Conservation (phyloP, 2,888 invertebrate genomes). For the Cremastinae sp. region DNA sequence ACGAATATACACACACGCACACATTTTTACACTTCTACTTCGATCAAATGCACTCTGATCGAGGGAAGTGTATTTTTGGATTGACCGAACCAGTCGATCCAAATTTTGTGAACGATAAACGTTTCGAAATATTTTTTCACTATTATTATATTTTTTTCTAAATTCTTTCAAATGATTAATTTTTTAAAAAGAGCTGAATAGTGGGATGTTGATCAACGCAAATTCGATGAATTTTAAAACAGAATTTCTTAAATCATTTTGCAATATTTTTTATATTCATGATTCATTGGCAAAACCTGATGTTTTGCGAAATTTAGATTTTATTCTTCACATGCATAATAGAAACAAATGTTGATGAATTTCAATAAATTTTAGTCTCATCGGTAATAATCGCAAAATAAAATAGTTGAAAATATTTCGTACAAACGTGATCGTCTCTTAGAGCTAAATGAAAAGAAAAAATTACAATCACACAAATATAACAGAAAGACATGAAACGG, state of each 20-base stretch:
- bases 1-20: constrained; percentile 29
- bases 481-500: constrained; percentile 22
- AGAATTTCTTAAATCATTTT: not conserved
- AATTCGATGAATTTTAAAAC: not conserved
- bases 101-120: constrained; percentile 28
- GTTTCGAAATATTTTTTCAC: constrained; percentile 29
- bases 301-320: no score
- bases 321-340: no score
- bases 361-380: not conserved
- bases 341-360: no score
- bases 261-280: not conserved
- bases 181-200: no score
- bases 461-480: constrained; percentile 6
- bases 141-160: not conserved
- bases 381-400: not conserved
- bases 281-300: not conserved
- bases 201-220: not conserved
- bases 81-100: constrained; percentile 8
- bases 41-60: constrained; percentile 6
- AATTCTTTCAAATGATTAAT: constrained; percentile 9
- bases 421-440: constrained; percentile 8
- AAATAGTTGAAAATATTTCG: not conserved
- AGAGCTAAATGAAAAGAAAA: constrained; percentile 1
- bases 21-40: constrained; percentile 7
- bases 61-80: not conserved